Base-by-base conservation (phyloP, 2,888 invertebrate species). In the Calliopum simillimum region DNA sequence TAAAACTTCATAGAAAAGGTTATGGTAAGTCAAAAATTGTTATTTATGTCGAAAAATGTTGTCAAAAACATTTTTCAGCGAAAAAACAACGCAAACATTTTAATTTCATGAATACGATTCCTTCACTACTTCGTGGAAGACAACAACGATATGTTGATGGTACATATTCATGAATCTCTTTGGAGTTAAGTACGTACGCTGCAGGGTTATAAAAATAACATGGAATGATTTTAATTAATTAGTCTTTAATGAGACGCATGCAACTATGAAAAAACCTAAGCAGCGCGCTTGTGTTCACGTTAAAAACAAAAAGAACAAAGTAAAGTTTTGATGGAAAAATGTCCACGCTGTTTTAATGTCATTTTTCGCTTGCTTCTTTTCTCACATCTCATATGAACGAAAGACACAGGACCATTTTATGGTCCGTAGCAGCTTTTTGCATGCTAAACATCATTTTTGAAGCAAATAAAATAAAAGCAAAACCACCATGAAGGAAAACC, bases 171-270 rank as follows among this genome's bases (percentile, higher is more conserved):
- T 41, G 41, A 59, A 59, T 43, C 59, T 43, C 59, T 59, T 11
- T n/a, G 11, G 41, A 41, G 53, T 19, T n/a, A n/a, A n/a, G n/a
- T n/a, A n/a, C n/a, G n/a, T n/a, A 41, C 41, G 43, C 43, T 59
- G 41, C 41, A 43, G 43, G 59, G 59, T 41, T 41, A 14, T 59
- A 59, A 33, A 59, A 59, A 59, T 41, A n/a, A 41, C 43, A 16
- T 41, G 43, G 59, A 25, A 59, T 59, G 59, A 59, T 59, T 59
- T 59, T 59, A 59, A 59, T 59, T 59, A 59, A 59, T 59, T 59
- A 59, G 59, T 41, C 59, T 59, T 59, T 59, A 41, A 59, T 41
- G 59, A 59, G 59, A 19, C 59, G 49, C 33, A 33, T 33, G 33
- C 51, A 51, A 51, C 51, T 51, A 51, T 51, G 51, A 51, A 11